Percentiles rank a stretch among this genome's conserved stretches.
phyloP scores from a whole-genome alignment of 2,797 vertebrate species.

The Neosilurus hyrtlii region DNA sequence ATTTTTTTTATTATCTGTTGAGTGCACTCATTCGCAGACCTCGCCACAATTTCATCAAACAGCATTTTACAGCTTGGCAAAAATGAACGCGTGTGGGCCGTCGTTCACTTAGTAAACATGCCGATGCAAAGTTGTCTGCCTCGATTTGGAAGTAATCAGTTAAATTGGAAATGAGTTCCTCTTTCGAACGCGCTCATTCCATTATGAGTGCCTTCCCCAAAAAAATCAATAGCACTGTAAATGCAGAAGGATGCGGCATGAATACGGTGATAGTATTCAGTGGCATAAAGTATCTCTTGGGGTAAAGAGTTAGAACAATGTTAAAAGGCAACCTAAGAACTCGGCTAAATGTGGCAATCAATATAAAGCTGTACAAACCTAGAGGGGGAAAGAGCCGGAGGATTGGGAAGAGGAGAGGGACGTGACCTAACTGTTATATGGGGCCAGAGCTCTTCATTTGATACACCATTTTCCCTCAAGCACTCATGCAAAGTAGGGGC shows the following conservation, averaged over 20 bases:
- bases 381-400: conserved; percentile 45
- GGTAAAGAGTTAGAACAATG: conserved; percentile 52
- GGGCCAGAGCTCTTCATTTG: conserved; percentile 53
- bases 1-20: conserved; percentile 54
- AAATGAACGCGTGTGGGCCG: conserved; percentile 44
- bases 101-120: conserved; percentile 50
- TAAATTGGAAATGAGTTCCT: conserved; percentile 56
- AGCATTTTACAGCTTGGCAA: conserved; percentile 37
- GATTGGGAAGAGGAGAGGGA: conserved; percentile 48
- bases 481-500: conserved; percentile 58
- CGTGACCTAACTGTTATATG: conserved; percentile 62
- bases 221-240: conserved; percentile 61
- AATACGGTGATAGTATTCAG: conserved; percentile 45
- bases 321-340: conserved; percentile 63
- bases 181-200: conserved; percentile 49
- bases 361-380: conserved; percentile 55
- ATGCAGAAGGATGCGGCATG: conserved; percentile 53
- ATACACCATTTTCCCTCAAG: conserved; percentile 57
- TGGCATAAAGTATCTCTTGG: conserved; percentile 49
- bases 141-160: conserved; percentile 54
- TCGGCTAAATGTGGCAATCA: conserved; percentile 60
- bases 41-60: conserved; percentile 49
- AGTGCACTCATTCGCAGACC: conserved; percentile 39
- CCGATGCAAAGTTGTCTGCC: conserved; percentile 39
- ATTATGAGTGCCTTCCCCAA: conserved; percentile 53